Base-by-base conservation (phyloP, 2,888 invertebrate genomes). In the Colostygia pectinataria region DNA sequence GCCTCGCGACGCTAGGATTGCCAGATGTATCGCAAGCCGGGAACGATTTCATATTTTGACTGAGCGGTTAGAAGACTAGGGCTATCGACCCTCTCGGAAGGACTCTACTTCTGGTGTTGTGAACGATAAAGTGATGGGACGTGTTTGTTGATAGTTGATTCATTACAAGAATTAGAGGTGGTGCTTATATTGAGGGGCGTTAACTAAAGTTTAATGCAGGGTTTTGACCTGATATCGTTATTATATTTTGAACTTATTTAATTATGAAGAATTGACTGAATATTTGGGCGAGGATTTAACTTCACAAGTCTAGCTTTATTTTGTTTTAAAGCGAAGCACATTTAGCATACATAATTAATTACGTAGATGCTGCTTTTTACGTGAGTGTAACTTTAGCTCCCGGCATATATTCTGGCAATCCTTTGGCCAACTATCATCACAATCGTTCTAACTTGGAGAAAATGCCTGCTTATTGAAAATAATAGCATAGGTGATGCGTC, bases 381-480 rank as follows among this genome's bases (percentile, higher is more conserved):
- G 40, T 51, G 34, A 40, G 49, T 44, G 56, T 53, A 1, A 6
- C 7, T 18, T 34, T 63, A 53, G 63, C 60, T 69, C 65, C 66
- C 64, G 60, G 61, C 59, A 59, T 53, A 43, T 61, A 57, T 53
- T 77, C 79, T 77, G 79, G 73, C 73, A 77, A 69, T 68, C 74
- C 74, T 73, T 67, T 63, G 58, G 43, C 50, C 57, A 60, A n/a
- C 61, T 66, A 55, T 44, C n/a, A 40, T 56, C 68, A 74, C 77
- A 74, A 75, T 71, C 70, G 57, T 66, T 80, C 79, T 67, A 74
- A 77, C 75, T 79, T 74, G 68, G 62, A 49, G 40, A 59, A 48
- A 54, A 31, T 43, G 33, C 2, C n/a, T 13, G 20, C 23, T 25
- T 6, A 36, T 29, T 9, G 28, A 12, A 13, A 6, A 6, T 1